Base-by-base conservation (phyloP, 2,113 vertebrate genomes). In the Cairina moschata region DNA sequence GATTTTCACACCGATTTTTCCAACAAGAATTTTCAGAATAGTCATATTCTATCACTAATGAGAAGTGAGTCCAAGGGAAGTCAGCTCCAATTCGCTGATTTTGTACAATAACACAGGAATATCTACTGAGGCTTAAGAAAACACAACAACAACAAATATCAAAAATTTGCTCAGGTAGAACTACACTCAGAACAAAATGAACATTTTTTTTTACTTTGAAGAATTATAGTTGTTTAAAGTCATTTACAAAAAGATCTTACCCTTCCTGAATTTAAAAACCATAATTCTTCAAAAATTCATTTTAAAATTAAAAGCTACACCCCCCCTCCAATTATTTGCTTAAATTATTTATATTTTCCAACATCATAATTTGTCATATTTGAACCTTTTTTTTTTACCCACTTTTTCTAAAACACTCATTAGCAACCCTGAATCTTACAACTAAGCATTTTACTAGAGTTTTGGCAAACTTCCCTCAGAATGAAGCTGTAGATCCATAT, bases 11-110 rank as follows among this genome's bases (percentile, higher is more conserved):
- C 58, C 98, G 80, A 12, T 93, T 74, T 80, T 97, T 97, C 98
- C 99, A 99, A 22, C 98, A 98, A 11, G 98, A 99, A 40, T 97
- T 97, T 91, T 98, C 98, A 54, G 97, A 96, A 65, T 97, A 97
- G 95, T 99, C 98, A 56, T 98, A 99, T 96, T 99, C 99, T 74
- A 99, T 91, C 79, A 99, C 98, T 79, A 98, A 90, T 46, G 98
- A 98, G 97, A 99, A 99, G 62, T 95, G 82, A 63, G 83, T 92
- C 99, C 99, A 99, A 26, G 99, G 99, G 78, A 99, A 99, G 96
- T 98, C 98, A 8, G 98, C 93, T 63, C 98, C 98, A 59, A 99
- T 98, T 62, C 98, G 97, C 73, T 98, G 98, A 96, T 98, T 98
- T 79, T 97, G 98, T 94, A 98, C 93, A 91, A 99, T 52, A 74